Base-by-base conservation (phyloP, 2,888 invertebrate genomes). In the Bibio marci region DNA sequence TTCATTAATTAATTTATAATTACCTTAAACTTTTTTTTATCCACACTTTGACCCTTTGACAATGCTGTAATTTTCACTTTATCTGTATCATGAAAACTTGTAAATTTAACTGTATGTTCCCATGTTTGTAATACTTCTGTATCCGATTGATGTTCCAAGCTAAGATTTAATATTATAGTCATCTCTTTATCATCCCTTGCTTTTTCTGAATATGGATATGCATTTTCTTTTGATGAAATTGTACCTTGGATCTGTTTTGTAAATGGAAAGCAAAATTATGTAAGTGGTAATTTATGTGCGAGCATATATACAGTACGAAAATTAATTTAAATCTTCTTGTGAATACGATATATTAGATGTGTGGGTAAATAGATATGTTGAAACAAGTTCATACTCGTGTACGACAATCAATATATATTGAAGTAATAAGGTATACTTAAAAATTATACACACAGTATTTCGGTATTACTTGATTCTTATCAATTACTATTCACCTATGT, bases 101-200 rank as follows among this genome's bases (percentile, higher is more conserved):
- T 19, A 12, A 22, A 4, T 18, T 34, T 34, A 34, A 19, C 12
- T 8, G 12, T 13, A 17, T 14, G 12, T 34, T 34, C 19, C 34
- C 34, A 34, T 33, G 25, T 18, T 13, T 39, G 38, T 4, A 34
- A 12, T 6, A 39, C 33, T 26, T 28, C 15, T 3, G 33, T 17
- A 19, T 39, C 19, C 22, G 10, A 13, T 18, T 33, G 25, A 19
- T 39, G 38, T 19, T 39, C 33, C 11, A 39, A 18, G 13, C 19
- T 39, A 4, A 39, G 33, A 33, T 39, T 27, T 10, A 39, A 15
- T 12, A 18, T 37, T 8, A 13, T 37, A 8, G 19, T 22, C 17
- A 28, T 12, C 4, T 28, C 28, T 7, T 4, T 5, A 22, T 22
- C 22, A 11, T 11, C 12, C 4, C 5, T 11, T 4, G 12, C 11